A percentile compares a stretch with the other conserved stretches of the same genome.
Evolutionary conservation across 2,113 vertebrate species (phyloP).

Genomic region (Phrynocephalus versicolor): DNA sequence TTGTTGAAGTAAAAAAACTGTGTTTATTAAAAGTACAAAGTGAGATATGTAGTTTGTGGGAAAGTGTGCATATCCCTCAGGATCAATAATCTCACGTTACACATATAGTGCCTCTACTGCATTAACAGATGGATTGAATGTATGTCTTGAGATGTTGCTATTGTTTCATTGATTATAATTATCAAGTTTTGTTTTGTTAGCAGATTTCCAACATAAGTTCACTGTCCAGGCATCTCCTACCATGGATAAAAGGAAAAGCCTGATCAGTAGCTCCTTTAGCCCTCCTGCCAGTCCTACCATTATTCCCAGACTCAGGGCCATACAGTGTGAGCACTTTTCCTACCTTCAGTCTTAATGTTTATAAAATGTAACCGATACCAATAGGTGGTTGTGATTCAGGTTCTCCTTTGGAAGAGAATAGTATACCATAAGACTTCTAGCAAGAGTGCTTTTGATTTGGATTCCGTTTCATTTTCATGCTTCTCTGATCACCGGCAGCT

Average conservation of each 20-base stretch:
- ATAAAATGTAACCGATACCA: neutral
- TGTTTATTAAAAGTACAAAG: neutral
- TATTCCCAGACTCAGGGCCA: constrained; percentile 93
- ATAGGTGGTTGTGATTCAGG: neutral
- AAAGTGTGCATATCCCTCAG: neutral
- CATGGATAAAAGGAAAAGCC: constrained; percentile 90
- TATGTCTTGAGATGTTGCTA: neutral
- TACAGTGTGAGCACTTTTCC: constrained; percentile 85
- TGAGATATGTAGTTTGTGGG: neutral
- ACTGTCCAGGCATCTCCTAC: constrained; percentile 97
- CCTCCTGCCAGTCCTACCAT: constrained; percentile 93
- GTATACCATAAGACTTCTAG: neutral
- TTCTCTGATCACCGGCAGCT: neutral
- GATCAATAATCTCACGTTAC: no score
- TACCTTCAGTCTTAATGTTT: constrained; percentile 29
- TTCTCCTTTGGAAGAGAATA: constrained; percentile 38
- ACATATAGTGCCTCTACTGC: neutral
- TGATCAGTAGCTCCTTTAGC: constrained; percentile 87
- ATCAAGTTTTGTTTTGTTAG: constrained; percentile 39
- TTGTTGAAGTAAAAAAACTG: neutral
- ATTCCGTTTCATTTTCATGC: neutral
- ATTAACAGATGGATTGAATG: neutral
- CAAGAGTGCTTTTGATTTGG: neutral
- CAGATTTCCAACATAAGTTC: constrained; percentile 99
- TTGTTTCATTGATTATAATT: constrained; percentile 20